A percentile compares a stretch with the other conserved stretches of the same genome.
Conservation (phyloP, 2,888 invertebrate species). For the Drosophila seclusa region DNA sequence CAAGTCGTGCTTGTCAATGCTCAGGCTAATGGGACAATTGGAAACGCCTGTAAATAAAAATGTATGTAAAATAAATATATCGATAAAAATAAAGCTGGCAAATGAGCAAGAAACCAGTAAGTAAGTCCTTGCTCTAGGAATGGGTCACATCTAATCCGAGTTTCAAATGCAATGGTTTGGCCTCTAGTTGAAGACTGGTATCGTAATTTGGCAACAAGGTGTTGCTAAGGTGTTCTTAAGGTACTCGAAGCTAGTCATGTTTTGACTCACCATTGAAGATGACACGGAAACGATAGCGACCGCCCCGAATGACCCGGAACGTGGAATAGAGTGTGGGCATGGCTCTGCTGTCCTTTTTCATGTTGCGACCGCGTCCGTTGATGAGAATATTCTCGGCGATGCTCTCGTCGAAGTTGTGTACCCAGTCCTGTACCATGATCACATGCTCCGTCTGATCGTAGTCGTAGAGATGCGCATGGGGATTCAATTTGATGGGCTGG, state of each 20-base stretch:
- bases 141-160: neutral
- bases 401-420: slow-evolving; percentile 72
- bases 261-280: slow-evolving; percentile 77
- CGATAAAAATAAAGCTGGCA: neutral
- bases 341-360: slow-evolving; percentile 47
- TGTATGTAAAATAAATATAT: neutral
- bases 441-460: slow-evolving; percentile 79
- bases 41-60: slow-evolving; percentile 61
- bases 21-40: slow-evolving; percentile 80
- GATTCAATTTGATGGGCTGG: slow-evolving; percentile 63
- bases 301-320: slow-evolving; percentile 75
- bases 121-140: neutral
- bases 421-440: slow-evolving; percentile 82
- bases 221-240: neutral
- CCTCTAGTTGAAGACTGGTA: neutral
- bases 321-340: slow-evolving; percentile 73
- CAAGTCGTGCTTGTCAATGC: slow-evolving; percentile 78
- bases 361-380: slow-evolving; percentile 79
- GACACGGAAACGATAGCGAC: slow-evolving; percentile 82
- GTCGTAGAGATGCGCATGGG: slow-evolving; percentile 77
- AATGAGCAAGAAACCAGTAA: neutral
- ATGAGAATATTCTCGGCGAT: slow-evolving; percentile 77
- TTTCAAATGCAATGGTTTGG: neutral
- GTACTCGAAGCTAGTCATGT: neutral
- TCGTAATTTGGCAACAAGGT: neutral